Conservation (phyloP, 2,797 vertebrate genomes). For the Poecile montanus region DNA sequence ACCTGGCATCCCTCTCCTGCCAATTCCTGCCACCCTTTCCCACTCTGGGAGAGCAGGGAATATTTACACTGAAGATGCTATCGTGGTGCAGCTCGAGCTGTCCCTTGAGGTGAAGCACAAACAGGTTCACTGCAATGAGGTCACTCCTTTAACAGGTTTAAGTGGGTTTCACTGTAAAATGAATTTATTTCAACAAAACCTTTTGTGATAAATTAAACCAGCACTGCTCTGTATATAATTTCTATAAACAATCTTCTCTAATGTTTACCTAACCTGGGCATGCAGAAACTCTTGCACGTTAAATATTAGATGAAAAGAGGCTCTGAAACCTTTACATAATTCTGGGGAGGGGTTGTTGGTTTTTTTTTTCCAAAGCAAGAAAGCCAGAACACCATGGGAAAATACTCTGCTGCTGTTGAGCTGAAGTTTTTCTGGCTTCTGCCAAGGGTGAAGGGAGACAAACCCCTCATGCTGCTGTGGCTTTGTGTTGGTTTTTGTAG, state of each 20-base stretch:
- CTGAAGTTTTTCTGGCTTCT: neutral
- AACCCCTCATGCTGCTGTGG: neutral
- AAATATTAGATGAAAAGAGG: conserved; percentile 53
- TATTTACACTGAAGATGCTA: neutral
- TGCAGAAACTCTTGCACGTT: conserved; percentile 10
- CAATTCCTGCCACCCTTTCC: neutral
- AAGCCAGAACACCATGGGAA: neutral
- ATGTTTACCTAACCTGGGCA: conserved; percentile 61
- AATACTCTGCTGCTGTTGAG: neutral
- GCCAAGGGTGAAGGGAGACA: neutral
- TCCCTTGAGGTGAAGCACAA: neutral
- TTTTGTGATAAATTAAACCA: conserved; percentile 64
- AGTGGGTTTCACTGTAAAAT: conserved; percentile 54
- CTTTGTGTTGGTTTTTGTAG: neutral
- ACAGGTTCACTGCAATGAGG: neutral
- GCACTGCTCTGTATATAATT: conserved; percentile 59
- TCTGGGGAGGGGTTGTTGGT: no score
- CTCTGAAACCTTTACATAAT: neutral
- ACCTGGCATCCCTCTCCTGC: neutral
- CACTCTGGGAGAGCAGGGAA: accelerated
- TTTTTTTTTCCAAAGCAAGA: neutral
- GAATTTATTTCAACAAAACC: conserved; percentile 57
- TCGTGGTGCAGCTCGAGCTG: neutral
- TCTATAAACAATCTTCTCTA: conserved; percentile 58
- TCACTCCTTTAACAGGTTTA: conserved; percentile 4